Percentiles rank a stretch among this genome's conserved stretches.
Conservation (phyloP, 2,113 vertebrate genomes). For the Tachuris rubrigastra region DNA sequence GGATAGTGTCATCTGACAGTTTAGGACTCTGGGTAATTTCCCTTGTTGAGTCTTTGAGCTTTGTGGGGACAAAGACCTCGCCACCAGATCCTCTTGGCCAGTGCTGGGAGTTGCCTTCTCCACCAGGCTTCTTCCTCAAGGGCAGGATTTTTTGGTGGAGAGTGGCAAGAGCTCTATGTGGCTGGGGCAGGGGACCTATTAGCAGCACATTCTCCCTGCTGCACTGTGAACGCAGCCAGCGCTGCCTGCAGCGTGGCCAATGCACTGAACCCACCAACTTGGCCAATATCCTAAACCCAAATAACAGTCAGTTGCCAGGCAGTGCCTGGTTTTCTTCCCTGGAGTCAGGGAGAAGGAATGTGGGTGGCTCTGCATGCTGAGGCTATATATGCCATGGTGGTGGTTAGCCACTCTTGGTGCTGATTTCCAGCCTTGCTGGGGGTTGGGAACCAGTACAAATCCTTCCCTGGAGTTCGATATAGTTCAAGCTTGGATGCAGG, state of each 20-base stretch:
- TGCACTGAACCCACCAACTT: not conserved
- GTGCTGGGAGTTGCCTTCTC: not conserved
- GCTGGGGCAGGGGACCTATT: not conserved
- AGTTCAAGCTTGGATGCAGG: accelerated
- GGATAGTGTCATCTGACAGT: not conserved
- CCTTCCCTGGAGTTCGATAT: not conserved
- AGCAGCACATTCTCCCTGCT: not conserved
- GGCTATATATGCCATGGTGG: not conserved
- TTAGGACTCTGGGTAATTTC: not conserved
- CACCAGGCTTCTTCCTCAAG: not conserved
- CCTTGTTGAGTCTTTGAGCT: not conserved
- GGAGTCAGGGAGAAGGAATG: not conserved
- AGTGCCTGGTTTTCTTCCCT: not conserved
- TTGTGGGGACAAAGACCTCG: not conserved
- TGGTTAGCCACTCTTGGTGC: not conserved
- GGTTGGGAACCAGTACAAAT: not conserved
- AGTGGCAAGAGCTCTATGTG: not conserved
- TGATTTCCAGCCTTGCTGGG: not conserved
- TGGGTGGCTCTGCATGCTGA: not conserved
- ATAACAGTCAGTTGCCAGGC: not conserved
- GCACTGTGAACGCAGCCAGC: not conserved
- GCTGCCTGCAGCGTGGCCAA: not conserved
- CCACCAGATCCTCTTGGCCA: not conserved
- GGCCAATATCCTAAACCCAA: constrained; percentile 1
- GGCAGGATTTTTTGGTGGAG: not conserved